Evolutionary conservation across 2,888 invertebrate genomes (phyloP).

Genomic region (Tetropium fuscum): DNA sequence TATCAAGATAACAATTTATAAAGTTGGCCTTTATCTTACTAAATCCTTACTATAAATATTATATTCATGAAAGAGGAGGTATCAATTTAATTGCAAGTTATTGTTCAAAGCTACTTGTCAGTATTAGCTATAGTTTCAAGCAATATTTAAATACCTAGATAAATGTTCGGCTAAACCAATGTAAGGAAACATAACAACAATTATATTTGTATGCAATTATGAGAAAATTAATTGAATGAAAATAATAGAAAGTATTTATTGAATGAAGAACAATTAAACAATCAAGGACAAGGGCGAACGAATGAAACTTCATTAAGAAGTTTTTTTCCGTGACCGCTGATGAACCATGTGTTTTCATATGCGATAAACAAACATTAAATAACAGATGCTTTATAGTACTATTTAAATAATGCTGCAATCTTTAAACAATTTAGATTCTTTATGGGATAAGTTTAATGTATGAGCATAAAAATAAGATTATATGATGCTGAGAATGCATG

Average conservation of each 20-base stretch:
- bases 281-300: neutral
- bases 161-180: too few relatives aligned
- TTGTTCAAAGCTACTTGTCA: too few relatives aligned
- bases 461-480: constrained; percentile 21
- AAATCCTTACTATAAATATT: too few relatives aligned
- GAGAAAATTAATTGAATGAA: neutral
- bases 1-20: too few relatives aligned
- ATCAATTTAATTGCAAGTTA: too few relatives aligned
- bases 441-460: constrained; percentile 24
- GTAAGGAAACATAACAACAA: too few relatives aligned
- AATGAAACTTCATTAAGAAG: neutral
- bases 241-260: neutral
- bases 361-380: constrained; percentile 6
- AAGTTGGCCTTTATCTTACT: too few relatives aligned
- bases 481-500: constrained; percentile 1
- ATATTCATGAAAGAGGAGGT: too few relatives aligned
- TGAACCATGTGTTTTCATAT: neutral
- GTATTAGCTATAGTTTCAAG: too few relatives aligned
- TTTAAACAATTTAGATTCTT: constrained; percentile 24
- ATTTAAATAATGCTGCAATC: neutral
- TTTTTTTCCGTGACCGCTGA: neutral
- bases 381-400: neutral
- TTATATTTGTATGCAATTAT: too few relatives aligned
- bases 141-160: too few relatives aligned
- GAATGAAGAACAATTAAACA: neutral